These are phyloP conservation scores for Agrotis segetum DNA, from an alignment of 2,888 invertebrate genomes.

Conservation along the genomic window DNA sequence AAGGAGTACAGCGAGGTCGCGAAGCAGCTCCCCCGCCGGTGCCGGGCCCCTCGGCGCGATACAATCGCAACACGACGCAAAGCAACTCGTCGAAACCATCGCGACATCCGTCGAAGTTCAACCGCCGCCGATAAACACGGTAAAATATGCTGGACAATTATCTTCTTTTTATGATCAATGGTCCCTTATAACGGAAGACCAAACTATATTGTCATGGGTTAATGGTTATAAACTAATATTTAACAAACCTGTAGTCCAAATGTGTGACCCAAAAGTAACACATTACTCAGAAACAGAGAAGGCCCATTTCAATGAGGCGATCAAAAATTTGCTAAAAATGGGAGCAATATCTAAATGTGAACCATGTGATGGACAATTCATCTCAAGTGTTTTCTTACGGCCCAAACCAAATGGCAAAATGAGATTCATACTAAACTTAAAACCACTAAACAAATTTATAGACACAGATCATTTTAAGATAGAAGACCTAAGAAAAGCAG, in stretches of 20 bases:
- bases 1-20: neutral
- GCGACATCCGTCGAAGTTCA: no score
- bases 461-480: slow-evolving; percentile 2
- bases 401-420: slow-evolving; percentile 5
- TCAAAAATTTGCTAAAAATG: no score
- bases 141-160: neutral
- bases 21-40: neutral
- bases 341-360: neutral
- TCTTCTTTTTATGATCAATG: no score
- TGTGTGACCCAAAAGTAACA: no score
- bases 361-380: neutral
- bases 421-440: neutral
- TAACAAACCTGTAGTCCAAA: neutral
- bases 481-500: neutral
- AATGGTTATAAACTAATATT: neutral
- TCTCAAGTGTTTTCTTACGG: neutral
- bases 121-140: no score
- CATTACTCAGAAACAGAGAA: no score
- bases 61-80: no score
- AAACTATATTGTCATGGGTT: neutral
- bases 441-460: neutral
- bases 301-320: no score
- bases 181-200: no score
- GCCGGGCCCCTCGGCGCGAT: no score
- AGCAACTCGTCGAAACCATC: no score